These are phyloP conservation scores for Ametastegia equiseti DNA, from an alignment of 2,888 invertebrate genomes.

Conservation along the genomic window DNA sequence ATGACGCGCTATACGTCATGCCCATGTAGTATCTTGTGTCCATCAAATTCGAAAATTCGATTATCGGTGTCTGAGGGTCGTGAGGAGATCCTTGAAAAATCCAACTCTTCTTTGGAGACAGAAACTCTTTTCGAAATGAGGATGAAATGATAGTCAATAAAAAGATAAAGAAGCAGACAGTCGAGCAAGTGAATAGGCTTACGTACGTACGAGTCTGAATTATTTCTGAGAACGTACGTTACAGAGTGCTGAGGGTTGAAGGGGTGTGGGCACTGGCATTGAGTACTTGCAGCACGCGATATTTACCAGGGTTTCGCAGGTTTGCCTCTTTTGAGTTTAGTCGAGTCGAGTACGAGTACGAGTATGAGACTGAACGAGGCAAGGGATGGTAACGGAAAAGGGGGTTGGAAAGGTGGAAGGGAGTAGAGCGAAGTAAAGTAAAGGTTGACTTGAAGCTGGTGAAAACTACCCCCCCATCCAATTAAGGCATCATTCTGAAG, in stretches of 20 bases:
- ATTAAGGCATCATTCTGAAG: constrained; percentile 55
- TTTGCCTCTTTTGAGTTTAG: not conserved
- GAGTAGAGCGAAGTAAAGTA: not conserved
- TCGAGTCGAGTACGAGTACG: not conserved
- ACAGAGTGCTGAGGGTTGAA: not conserved
- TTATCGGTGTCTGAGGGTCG: not conserved
- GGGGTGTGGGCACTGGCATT: not conserved
- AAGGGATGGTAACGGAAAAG: no score
- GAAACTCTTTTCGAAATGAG: no score
- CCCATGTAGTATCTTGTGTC: no score
- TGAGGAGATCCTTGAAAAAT: not conserved
- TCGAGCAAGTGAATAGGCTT: not conserved
- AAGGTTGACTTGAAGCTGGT: constrained; percentile 54
- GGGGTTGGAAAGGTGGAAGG: not conserved
- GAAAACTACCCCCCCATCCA: constrained; percentile 57
- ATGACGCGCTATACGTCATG: constrained; percentile 8
- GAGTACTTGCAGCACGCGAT: constrained; percentile 20
- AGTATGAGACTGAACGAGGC: not conserved
- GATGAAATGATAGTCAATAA: no score
- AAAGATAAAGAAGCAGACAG: not conserved
- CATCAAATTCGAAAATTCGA: constrained; percentile 7
- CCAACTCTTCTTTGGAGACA: no score
- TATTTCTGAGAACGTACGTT: not conserved
- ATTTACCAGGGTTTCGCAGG: constrained; percentile 12
- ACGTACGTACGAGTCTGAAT: not conserved